Conservation (phyloP, 2,113 vertebrate species). For the Fregetta grallaria region DNA sequence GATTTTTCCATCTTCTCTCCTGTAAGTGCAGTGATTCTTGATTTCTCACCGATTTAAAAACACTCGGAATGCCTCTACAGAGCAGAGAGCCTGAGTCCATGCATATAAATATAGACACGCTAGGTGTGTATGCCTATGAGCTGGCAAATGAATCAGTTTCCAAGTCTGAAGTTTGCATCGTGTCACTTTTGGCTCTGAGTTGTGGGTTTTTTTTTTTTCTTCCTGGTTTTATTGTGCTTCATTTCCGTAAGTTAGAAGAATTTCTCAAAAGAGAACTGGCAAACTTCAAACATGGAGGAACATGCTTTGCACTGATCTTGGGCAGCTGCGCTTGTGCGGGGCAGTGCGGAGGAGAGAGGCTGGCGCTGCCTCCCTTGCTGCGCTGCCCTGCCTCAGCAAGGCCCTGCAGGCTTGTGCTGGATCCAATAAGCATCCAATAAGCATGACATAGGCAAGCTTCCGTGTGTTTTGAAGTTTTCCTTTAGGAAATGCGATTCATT, state of each 20-base stretch:
- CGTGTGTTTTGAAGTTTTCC: not conserved
- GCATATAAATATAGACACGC: not conserved
- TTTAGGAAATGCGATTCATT: not conserved
- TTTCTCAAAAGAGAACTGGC: not conserved
- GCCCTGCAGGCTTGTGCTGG: too few relatives aligned
- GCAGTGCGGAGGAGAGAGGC: not conserved
- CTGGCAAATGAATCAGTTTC: slow-evolving; percentile 43
- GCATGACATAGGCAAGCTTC: not conserved
- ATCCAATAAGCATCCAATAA: fast-evolving
- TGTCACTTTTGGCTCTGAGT: not conserved
- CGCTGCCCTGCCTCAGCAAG: too few relatives aligned
- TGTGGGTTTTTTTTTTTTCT: not conserved
- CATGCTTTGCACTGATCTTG: not conserved
- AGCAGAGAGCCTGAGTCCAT: not conserved
- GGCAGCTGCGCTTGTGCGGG: not conserved
- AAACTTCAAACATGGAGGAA: not conserved
- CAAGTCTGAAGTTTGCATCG: not conserved
- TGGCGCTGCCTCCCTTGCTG: not conserved
- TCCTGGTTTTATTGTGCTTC: not conserved
- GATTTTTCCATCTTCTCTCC: not conserved
- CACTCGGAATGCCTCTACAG: not conserved
- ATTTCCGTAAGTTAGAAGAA: not conserved
- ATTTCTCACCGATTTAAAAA: not conserved
- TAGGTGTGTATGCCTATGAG: not conserved
- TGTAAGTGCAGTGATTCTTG: not conserved